A percentile compares a stretch with the other conserved stretches of the same genome.
Evolutionary conservation across 2,888 invertebrate genomes (phyloP).

Genomic region (Oligia strigilis): DNA sequence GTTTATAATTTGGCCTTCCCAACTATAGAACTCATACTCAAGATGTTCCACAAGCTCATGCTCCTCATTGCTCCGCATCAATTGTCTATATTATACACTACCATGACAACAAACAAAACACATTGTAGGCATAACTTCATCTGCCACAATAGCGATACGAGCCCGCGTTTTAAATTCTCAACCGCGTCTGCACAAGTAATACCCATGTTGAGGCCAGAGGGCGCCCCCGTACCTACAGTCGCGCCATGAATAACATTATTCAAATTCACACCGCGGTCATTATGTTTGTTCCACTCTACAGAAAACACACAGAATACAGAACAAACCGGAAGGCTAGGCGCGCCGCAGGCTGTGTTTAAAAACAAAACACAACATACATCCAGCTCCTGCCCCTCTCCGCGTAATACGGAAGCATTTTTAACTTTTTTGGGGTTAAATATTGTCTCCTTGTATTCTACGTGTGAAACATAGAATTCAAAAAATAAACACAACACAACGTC

Average conservation of each 20-base stretch:
- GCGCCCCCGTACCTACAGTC: constrained; percentile 27
- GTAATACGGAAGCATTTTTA: background rate
- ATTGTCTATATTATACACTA: background rate
- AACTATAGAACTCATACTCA: background rate
- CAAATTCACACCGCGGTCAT: constrained; percentile 60
- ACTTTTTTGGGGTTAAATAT: background rate
- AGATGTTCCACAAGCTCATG: background rate
- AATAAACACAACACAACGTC: background rate
- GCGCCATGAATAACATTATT: constrained; percentile 66
- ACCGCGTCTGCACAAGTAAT: constrained; percentile 8
- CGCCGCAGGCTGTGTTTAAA: background rate
- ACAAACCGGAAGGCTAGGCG: constrained; percentile 1
- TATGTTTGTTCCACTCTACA: constrained; percentile 39
- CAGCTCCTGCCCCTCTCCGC: background rate
- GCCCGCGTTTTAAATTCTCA: constrained; percentile 18
- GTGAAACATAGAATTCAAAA: background rate
- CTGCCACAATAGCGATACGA: background rate
- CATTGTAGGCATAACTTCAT: background rate
- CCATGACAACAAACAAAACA: background rate
- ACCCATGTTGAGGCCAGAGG: constrained; percentile 15
- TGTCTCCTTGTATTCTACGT: background rate
- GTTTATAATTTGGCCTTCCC: background rate
- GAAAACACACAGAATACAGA: constrained; percentile 26
- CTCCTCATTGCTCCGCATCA: background rate
- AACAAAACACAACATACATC: background rate